Conservation (phyloP, 2,888 invertebrate genomes). For the Corythucha ciliata region DNA sequence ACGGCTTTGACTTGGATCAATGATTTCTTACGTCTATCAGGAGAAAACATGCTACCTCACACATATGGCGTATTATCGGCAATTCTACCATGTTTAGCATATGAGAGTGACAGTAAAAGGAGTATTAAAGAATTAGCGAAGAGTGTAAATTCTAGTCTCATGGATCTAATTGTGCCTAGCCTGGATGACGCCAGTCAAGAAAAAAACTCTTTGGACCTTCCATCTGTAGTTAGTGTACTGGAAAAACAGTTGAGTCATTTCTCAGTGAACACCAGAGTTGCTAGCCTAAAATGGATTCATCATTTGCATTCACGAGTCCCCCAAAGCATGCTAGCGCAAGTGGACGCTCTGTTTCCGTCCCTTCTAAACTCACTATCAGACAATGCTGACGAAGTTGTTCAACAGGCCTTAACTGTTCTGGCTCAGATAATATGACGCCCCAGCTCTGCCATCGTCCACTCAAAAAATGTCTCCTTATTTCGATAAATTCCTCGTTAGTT, state of each 20-base stretch:
- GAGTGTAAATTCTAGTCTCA: too few relatives aligned
- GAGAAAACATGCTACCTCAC: constrained; percentile 72
- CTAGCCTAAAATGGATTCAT: constrained; percentile 89
- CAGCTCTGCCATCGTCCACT: too few relatives aligned
- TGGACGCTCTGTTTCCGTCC: constrained; percentile 63
- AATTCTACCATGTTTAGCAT: constrained; percentile 83
- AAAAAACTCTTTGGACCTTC: too few relatives aligned
- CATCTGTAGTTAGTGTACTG: constrained; percentile 71
- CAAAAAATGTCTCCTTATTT: too few relatives aligned
- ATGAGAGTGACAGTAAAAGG: constrained; percentile 67
- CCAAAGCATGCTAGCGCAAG: constrained; percentile 65
- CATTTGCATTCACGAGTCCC: constrained; percentile 84
- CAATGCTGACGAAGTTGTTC: constrained; percentile 88
- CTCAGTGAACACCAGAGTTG: constrained; percentile 91
- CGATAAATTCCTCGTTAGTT: constrained; percentile 75
- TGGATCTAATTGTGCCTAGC: too few relatives aligned
- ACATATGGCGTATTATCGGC: constrained; percentile 87
- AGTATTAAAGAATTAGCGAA: too few relatives aligned
- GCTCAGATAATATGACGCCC: constrained; percentile 77
- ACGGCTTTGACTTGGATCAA: constrained; percentile 93
- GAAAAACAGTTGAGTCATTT: constrained; percentile 73
- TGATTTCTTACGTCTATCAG: constrained; percentile 83
- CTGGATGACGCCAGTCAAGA: too few relatives aligned
- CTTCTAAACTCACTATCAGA: constrained; percentile 80
- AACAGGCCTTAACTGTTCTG: constrained; percentile 84